phyloP scores from a whole-genome alignment of 35 echinoderm and acorn worm species.

The Heliocidaris erythrogramma region DNA sequence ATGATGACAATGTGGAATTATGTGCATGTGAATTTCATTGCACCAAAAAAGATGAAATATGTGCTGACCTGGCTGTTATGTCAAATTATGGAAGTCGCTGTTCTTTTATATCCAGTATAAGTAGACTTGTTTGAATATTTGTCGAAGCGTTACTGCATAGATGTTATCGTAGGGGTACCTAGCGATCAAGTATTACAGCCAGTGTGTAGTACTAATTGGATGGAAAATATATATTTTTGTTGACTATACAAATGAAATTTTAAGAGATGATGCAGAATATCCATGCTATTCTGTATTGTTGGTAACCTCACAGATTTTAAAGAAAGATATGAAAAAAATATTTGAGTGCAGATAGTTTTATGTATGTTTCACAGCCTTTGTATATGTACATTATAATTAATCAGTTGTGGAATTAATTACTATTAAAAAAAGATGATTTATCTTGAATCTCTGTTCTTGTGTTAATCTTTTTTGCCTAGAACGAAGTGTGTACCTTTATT shows the following conservation, averaged over 20 bases:
- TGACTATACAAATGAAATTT: constrained; percentile 48
- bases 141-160: constrained; percentile 8
- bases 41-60: background rate
- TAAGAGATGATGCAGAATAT: constrained; percentile 14
- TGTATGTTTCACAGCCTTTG: constrained; percentile 56
- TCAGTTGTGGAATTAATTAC: constrained; percentile 47
- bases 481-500: background rate
- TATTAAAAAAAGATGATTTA: constrained; percentile 48
- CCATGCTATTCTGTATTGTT: constrained; percentile 10
- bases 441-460: constrained; percentile 28
- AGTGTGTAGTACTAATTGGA: constrained; percentile 39
- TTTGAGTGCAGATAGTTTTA: constrained; percentile 56
- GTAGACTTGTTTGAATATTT: constrained; percentile 13
- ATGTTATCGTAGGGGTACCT: constrained; percentile 5
- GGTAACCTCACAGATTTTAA: constrained; percentile 40
- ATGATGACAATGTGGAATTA: background rate
- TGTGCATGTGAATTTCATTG: constrained; percentile 2
- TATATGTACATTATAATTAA: constrained; percentile 51
- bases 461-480: background rate
- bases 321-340: constrained; percentile 32
- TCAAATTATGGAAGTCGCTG: background rate
- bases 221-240: constrained; percentile 51
- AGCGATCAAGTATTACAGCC: constrained; percentile 36
- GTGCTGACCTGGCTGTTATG: constrained; percentile 1
- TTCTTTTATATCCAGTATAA: constrained; percentile 6